Base-by-base conservation (phyloP, 2,113 vertebrate species). In the Bos indicus region DNA sequence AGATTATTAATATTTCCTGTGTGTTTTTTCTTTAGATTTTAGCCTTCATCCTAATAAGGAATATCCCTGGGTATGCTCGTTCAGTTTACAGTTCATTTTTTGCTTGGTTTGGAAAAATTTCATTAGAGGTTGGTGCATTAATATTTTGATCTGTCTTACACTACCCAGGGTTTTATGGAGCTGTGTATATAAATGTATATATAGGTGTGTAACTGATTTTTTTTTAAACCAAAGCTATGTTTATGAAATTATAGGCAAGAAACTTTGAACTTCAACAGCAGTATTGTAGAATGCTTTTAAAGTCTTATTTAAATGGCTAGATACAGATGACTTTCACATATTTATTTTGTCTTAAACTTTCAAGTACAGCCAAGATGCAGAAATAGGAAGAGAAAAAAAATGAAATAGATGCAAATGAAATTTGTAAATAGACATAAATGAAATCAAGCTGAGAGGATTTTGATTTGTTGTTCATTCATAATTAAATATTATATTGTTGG, bases 81-180 rank as follows among this genome's bases (percentile, higher is more conserved):
- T 99, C 99, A 52, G 95, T 99, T 57, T 99, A 99, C 17, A 99
- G 99, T 98, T 99, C 99, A 0, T 99, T 99, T 98, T 99, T 99
- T 84, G 99, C 99, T 36, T 99, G 99, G 99, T 99, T 99, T 93
- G 99, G 99, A 97, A 99, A 99, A 99, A 99, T 99, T 96, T 99
- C 99, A 71, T 98, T 99, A 91, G 99, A 99, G 99, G 99, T 99
- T 98, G 99, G 99, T 98, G 84, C 52, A 81, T 59, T 97, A 60
- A 87, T 88, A 62, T 84, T 96, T 97, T 96, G 4, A 40, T 88
- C 57, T 84, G 1, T 86, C 19, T 91, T 84, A 92, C 5, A 71
- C n/a, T 95, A n/a, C 7, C 16, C 57, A 36, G 17, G 77, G 30
- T 95, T 71, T 25, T 8, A 2, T 86, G 16, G 9, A 1, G 78